Percentiles rank a stretch among this genome's conserved stretches.
Evolutionary conservation across 2,113 vertebrate genomes (phyloP).

Genomic region (Zeus faber): DNA sequence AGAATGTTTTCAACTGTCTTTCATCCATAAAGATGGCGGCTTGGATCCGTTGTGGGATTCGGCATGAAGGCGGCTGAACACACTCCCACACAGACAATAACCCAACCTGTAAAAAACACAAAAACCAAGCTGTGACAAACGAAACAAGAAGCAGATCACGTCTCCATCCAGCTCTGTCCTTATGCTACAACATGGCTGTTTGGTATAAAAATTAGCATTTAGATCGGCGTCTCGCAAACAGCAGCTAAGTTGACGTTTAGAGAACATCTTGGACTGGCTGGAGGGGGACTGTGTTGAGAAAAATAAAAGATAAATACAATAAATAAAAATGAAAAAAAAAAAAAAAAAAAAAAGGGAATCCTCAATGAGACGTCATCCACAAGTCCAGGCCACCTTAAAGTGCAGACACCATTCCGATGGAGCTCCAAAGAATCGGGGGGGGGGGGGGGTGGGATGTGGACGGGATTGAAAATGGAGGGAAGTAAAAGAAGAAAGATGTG

Average conservation of each 20-base stretch:
- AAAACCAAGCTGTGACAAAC: conserved; percentile 26
- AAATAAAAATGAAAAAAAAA: neutral
- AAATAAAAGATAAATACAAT: neutral
- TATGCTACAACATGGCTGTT: too few relatives aligned
- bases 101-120: conserved; percentile 48
- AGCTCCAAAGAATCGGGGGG: conserved; percentile 40
- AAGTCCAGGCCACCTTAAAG: conserved; percentile 32
- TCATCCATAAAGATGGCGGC: too few relatives aligned
- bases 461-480: neutral
- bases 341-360: conserved; percentile 22
- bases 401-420: conserved; percentile 48
- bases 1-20: too few relatives aligned
- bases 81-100: conserved; percentile 21
- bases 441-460: conserved; percentile 2
- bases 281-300: conserved; percentile 51
- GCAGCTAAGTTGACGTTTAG: too few relatives aligned
- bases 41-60: too few relatives aligned
- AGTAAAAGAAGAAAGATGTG: conserved; percentile 15
- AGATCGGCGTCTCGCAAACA: neutral
- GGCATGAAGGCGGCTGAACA: too few relatives aligned
- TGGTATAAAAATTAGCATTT: too few relatives aligned
- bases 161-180: conserved; percentile 64
- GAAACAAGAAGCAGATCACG: conserved; percentile 22
- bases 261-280: conserved; percentile 51
- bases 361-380: conserved; percentile 33